Conservation (phyloP, 1,140 invertebrate species). For the Caenorhabditis latens region DNA sequence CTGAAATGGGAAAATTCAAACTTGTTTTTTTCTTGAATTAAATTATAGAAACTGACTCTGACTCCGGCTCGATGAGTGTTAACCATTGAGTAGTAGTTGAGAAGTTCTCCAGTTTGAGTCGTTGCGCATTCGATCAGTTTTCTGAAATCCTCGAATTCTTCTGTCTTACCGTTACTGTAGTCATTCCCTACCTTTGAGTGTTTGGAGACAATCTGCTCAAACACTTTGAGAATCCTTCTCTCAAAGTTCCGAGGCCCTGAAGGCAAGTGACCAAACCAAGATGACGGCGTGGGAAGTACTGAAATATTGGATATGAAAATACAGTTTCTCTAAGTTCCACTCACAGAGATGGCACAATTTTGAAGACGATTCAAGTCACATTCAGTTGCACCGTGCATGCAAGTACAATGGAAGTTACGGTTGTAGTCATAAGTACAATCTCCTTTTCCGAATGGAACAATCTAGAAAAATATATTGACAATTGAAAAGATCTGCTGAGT, state of each 20-base stretch:
- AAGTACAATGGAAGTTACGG: constrained; percentile 66
- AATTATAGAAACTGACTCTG: constrained; percentile 10
- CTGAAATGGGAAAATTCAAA: neutral
- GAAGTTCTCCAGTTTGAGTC: constrained; percentile 66
- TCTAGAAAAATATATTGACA: constrained; percentile 50
- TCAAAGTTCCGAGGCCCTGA: constrained; percentile 59
- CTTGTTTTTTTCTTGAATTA: neutral
- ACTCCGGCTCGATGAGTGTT: constrained; percentile 67
- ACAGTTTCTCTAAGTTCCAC: neutral
- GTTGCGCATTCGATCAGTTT: constrained; percentile 65
- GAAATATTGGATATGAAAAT: neutral
- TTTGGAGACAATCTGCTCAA: constrained; percentile 64
- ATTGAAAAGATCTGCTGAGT: neutral
- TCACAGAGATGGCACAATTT: constrained; percentile 67
- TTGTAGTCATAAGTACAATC: constrained; percentile 67
- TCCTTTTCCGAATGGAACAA: constrained; percentile 67
- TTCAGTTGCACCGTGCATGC: constrained; percentile 67
- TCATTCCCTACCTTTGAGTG: constrained; percentile 54
- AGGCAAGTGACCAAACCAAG: constrained; percentile 66
- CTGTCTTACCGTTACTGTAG: neutral
- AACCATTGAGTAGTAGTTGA: constrained; percentile 68
- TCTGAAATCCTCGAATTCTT: constrained; percentile 1
- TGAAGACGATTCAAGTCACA: constrained; percentile 66
- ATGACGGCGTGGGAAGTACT: constrained; percentile 68
- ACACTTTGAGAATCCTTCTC: constrained; percentile 66